Conservation (phyloP, 2,888 invertebrate genomes). For the Clusia tigrina region DNA sequence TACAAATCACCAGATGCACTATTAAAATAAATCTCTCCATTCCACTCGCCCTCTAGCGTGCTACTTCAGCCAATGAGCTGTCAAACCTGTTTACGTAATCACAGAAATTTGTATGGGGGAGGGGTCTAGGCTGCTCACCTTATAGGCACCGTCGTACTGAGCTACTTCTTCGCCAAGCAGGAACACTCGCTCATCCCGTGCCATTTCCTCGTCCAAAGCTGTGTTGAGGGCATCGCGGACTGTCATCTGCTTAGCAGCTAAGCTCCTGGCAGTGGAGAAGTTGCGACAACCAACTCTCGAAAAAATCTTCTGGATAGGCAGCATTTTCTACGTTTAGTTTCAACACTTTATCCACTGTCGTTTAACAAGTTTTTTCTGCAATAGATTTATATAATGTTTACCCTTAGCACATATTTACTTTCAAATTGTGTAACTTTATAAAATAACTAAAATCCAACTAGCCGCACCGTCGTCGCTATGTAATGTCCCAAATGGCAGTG, state of each 20-base stretch:
- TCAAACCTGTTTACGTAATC: constrained; percentile 55
- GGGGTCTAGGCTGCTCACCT: constrained; percentile 70
- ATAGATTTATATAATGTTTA: neutral
- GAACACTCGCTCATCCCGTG: constrained; percentile 89
- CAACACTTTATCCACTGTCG: neutral
- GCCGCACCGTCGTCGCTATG: constrained; percentile 3
- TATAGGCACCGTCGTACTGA: constrained; percentile 97
- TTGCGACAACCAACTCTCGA: constrained; percentile 64
- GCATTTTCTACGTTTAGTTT: constrained; percentile 41
- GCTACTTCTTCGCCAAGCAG: constrained; percentile 97
- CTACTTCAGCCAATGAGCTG: constrained; percentile 35
- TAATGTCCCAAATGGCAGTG: no score
- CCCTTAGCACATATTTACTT: constrained; percentile 1
- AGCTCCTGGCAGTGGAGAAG: constrained; percentile 65
- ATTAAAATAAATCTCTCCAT: no score
- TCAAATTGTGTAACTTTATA: constrained; percentile 13
- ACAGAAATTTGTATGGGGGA: neutral
- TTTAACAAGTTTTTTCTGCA: neutral
- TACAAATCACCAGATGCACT: no score
- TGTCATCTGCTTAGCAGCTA: constrained; percentile 76
- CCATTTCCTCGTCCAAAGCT: constrained; percentile 97
- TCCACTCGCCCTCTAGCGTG: neutral
- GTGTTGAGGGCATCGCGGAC: constrained; percentile 96
- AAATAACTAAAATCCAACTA: no score
- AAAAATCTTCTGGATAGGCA: constrained; percentile 56